Evolutionary conservation across 2,797 vertebrate genomes (phyloP), one percentile per base, ranked within the genome.

Genomic region (Dallia pectoralis): DNA sequence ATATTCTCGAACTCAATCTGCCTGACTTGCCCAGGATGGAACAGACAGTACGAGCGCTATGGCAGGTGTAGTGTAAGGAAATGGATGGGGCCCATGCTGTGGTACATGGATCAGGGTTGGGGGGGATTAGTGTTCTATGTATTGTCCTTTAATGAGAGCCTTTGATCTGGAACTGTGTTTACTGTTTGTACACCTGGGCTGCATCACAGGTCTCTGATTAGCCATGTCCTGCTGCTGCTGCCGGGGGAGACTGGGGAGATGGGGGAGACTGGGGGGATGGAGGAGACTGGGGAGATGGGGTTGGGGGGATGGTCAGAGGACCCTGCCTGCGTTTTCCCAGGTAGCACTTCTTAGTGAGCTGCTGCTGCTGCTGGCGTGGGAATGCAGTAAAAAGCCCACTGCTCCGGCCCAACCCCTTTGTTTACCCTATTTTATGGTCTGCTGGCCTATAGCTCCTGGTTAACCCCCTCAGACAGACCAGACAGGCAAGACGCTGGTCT

Each of bases 171-270:
- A 78, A 78, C 79, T 77, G 83, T 81, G 84, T 91, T 92, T 89
- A 90, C 89, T 92, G 91, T 93, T 93, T 93, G 93, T 93, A 90
- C 93, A 94, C 93, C 93, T 94, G 93, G 91, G 87, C 76, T 78
- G 3, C 83, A 74, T 82, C 7, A 79, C 81, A 68, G 61, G 47
- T 73, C 82, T 86, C 85, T 83, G 81, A 84, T 89, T 89, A 88
- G 89, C 85, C 86, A 81, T 85, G 81, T 85, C 86, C 78, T 79
- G 56, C 59, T 70, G 56, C 14, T 56, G 51, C 65, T 59, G 78
- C 65, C 64, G 64, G 59, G 67, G 65, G 70, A n/a, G n/a, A n/a
- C n/a, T n/a, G n/a, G 69, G 68, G 70, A 63, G 70, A 72, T 53
- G 66, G 22, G 51, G 29, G n/a, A n/a, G n/a, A n/a, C n/a, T n/a